Base-by-base conservation (phyloP, 2,888 invertebrate species). In the Slavum lentiscoides region DNA sequence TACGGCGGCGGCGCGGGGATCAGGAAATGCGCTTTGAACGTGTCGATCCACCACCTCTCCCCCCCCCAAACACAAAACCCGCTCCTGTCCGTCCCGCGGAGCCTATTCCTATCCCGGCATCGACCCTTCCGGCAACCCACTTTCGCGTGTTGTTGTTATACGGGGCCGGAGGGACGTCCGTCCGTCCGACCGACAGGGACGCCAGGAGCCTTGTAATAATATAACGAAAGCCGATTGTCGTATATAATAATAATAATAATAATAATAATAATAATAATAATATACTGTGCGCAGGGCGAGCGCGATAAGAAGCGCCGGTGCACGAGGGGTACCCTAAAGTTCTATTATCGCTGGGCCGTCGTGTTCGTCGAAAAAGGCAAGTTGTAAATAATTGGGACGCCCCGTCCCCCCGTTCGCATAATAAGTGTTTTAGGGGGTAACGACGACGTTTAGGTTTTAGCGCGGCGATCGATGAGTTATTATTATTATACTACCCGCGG, bases 1-100 rank as follows among this genome's bases (percentile, higher is more conserved):
- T 17, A 49, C 74, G 55, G 75, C 19, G 53, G 74, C 75, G 67
- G 39, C 11, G 13, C 15, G 49, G 43, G 43, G 39, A 15, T 39
- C 59, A 61, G 69, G 64, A 70, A 80, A 62, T 39, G 39, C 39
- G 77, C 70, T 80, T 80, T 80, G 62, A 80, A 62, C 77, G 30
- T 30, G 30, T 30, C 30, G 30, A 30, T 4, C 30, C 30, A 1
- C 30, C 1, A 30, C 30, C 30, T 1, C 30, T 2, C 30, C 1
- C 30, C 1, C 30, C 1, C 30, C 1, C 30, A 30, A 1, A 30
- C 30, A 30, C 30, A 30, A 30, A 30, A 30, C 49, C 11, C n/a
- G 19, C 21, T 39, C 39, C 39, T 39, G 58, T 13, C 55, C 37
- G n/a, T 17, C 13, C 39, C 64, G 21, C 30, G 30, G 4, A 30